Base-by-base conservation (phyloP, 2,888 invertebrate species). In the Selenia dentaria region DNA sequence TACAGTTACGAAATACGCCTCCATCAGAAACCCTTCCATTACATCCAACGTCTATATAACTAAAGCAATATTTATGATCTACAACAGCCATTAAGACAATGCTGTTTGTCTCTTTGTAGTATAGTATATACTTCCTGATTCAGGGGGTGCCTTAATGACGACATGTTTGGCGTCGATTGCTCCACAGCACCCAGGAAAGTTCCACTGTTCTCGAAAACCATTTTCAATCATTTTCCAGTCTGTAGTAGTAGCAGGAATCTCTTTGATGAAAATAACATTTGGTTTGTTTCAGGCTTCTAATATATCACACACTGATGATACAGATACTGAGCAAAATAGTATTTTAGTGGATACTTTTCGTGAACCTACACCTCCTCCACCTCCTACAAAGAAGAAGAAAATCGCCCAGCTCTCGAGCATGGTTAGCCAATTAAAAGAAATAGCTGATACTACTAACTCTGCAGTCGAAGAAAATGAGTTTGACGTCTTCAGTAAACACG, bases 351-450 rank as follows among this genome's bases (percentile, higher is more conserved):
- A 54, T 37, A 33, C 33, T 41, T 32, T 33, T 41, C 27, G 33
- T 41, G 33, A 34, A 41, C 41, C 27, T 41, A 20, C 36, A 44
- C 39, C 51, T 33, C 43, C 32, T 16, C 16, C 16, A 26, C 50
- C 55, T 49, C 31, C 47, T 24, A 36, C 48, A 53, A 53, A 56
- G 41, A 52, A 53, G 45, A 51, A 35, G 41, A 51, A 55, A 49
- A 45, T 57, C 49, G 29, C 54, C 36, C 57, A 60, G 57, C 56
- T 59, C 45, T 57, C 62, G n/a, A n/a, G n/a, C n/a, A n/a, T n/a
- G n/a, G n/a, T n/a, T n/a, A n/a, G n/a, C n/a, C n/a, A 62, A 51
- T 56, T 62, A 57, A 62, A 64, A 55, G 56, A 59, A 31, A 62
- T 62, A 57, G 16, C 57, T 47, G 50, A 63, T 41, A 52, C 58